Conservation (phyloP, 2,888 invertebrate species). For the Lasioglossum oenotherae region DNA sequence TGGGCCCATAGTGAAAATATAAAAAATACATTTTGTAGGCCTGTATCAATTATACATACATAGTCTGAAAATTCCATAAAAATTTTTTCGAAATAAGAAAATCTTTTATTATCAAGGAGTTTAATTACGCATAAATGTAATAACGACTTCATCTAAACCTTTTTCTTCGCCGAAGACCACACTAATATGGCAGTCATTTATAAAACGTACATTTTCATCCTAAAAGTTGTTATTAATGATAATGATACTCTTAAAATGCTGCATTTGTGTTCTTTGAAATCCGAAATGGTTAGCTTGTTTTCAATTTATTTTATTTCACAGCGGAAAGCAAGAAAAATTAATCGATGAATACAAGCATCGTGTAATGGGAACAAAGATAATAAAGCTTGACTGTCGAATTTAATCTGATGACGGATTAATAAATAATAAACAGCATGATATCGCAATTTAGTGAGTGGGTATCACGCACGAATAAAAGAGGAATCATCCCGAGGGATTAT, state of each 20-base stretch:
- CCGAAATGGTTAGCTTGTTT: not conserved
- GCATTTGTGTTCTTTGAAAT: not conserved
- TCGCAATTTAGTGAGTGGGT: conserved; percentile 2
- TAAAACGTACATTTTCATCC: too few species aligned
- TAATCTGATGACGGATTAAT: conserved; percentile 34
- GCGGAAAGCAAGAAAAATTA: not conserved
- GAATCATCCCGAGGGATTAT: conserved; percentile 18
- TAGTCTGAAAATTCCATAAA: too few species aligned
- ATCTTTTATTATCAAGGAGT: too few species aligned
- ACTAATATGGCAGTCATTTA: too few species aligned
- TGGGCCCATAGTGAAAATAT: too few species aligned
- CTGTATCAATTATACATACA: too few species aligned
- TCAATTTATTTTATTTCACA: not conserved
- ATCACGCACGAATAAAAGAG: conserved; percentile 13
- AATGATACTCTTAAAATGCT: not conserved
- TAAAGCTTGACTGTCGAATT: conserved; percentile 18
- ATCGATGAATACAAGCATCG: not conserved
- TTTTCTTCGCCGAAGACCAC: too few species aligned
- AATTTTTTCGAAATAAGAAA: too few species aligned
- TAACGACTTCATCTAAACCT: too few species aligned
- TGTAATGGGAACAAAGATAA: not conserved
- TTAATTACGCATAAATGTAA: too few species aligned
- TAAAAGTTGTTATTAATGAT: not conserved
- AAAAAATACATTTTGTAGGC: too few species aligned
- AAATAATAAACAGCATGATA: conserved; percentile 28